Evolutionary conservation across 1,140 invertebrate genomes (phyloP), one percentile per base, ranked within the genome.

Genomic region (Dryas iulia): DNA sequence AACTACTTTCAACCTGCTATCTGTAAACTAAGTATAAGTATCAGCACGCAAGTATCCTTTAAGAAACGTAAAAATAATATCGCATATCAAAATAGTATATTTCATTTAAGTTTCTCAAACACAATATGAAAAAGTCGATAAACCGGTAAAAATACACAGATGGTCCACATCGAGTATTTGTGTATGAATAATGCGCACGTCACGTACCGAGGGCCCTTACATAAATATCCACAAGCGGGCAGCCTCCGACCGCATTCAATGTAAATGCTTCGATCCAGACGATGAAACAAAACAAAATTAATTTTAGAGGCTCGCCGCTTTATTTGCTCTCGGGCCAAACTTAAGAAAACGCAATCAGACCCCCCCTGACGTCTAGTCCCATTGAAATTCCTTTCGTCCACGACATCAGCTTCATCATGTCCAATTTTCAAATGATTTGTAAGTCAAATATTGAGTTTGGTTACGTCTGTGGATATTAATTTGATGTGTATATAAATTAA

Each of bases 241-340:
- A 84, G 84, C 85, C 84, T 84, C 86, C 82, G 81, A 84, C 78
- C 80, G 78, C 85, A 91, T 91, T 91, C 85, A 91, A 91, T 90
- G 89, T 91, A 88, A 91, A 90, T 90, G 85, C 79, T 71, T 74
- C 85, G 83, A 82, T 83, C 79, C 89, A 89, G 89, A 89, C 87
- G 87, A 78, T 86, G 79, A 89, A 91, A 91, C 87, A 91, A 91
- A 91, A 91, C 83, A 66, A 91, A 91, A 89, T 91, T 91, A 91
- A 89, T 89, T 89, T 91, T 81, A 81, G 82, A 87, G 79, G 81
- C 76, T 77, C 79, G 79, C 83, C 79, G 82, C 77, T 87, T 85
- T 87, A 87, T 89, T 89, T 87, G 84, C 84, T 84, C 75, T 75
- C 59, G 72, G 69, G 68, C 66, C 71, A 74, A 77, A 75, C 63